Conservation (phyloP, 2,797 vertebrate species). For the Hemitrygon akajei region DNA sequence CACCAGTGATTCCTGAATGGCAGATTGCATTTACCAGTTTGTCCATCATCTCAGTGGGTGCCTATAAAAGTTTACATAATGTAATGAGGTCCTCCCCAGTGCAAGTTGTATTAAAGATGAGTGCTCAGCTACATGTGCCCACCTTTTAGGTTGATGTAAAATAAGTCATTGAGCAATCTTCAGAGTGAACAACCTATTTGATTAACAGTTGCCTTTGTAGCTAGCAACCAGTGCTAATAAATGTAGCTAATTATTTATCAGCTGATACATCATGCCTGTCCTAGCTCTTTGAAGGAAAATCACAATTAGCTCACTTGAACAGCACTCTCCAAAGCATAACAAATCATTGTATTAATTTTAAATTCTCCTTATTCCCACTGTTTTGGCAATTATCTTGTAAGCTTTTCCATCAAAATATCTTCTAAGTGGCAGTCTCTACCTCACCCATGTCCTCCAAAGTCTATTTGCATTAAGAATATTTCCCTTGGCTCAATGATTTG, state of each 20-base stretch:
- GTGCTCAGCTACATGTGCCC: neutral
- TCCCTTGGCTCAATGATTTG: neutral
- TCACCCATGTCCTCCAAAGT: neutral
- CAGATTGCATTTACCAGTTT: neutral
- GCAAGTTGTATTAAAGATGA: neutral
- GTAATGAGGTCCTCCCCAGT: neutral
- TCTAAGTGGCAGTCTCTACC: neutral
- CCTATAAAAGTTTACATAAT: neutral
- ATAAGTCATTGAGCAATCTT: neutral
- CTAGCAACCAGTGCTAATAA: neutral
- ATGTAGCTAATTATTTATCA: too few species aligned
- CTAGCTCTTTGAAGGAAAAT: neutral
- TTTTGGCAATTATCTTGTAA: neutral
- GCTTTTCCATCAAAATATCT: neutral
- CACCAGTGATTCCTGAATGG: neutral
- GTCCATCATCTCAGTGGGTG: neutral
- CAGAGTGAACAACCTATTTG: neutral
- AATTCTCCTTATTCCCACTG: neutral
- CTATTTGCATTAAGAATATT: neutral
- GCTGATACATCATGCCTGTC: too few species aligned
- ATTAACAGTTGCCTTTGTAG: neutral
- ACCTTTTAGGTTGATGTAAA: neutral
- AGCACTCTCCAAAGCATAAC: neutral
- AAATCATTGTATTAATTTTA: neutral
- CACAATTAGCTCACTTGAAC: neutral